Conservation (phyloP, 2,888 invertebrate species). For the Thecocarcelia acutangulata region DNA sequence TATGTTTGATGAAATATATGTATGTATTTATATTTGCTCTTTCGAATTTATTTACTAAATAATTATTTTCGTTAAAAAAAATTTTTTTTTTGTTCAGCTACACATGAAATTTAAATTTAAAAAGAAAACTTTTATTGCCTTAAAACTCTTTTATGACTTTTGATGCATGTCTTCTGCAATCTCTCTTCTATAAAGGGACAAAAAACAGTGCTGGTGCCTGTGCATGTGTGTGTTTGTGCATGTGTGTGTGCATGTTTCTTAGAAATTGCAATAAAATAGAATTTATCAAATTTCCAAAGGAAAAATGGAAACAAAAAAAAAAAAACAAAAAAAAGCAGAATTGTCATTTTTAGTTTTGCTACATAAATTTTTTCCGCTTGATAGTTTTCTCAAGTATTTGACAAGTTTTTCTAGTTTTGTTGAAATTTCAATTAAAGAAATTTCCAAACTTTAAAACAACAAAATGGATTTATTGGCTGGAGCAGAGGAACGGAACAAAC, state of each 20-base stretch:
- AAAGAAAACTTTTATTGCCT: slow-evolving; percentile 29
- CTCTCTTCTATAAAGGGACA: neutral
- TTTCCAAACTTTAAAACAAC: slow-evolving; percentile 32
- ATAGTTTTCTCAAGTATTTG: slow-evolving; percentile 55
- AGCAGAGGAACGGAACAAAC: neutral
- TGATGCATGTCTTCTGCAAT: slow-evolving; percentile 39
- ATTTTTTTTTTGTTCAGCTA: neutral
- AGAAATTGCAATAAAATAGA: slow-evolving; percentile 24
- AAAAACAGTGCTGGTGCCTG: neutral
- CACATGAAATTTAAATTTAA: neutral
- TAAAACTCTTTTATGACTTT: slow-evolving; percentile 45
- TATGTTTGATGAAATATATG: neutral
- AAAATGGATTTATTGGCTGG: slow-evolving; percentile 21
- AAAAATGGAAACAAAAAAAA: slow-evolving; percentile 9
- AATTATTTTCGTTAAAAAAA: neutral
- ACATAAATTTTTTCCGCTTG: slow-evolving; percentile 29
- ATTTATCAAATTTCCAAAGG: slow-evolving; percentile 4
- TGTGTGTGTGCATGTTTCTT: neutral
- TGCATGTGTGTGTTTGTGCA: neutral
- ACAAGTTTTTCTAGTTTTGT: slow-evolving; percentile 57
- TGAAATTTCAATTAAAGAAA: slow-evolving; percentile 60
- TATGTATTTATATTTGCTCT: neutral
- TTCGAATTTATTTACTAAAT: neutral
- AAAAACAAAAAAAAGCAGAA: slow-evolving; percentile 1
- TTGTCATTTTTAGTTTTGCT: slow-evolving; percentile 32